These are phyloP conservation scores for Riptortus pedestris DNA, from an alignment of 1,140 invertebrate species.

Conservation along the genomic window DNA sequence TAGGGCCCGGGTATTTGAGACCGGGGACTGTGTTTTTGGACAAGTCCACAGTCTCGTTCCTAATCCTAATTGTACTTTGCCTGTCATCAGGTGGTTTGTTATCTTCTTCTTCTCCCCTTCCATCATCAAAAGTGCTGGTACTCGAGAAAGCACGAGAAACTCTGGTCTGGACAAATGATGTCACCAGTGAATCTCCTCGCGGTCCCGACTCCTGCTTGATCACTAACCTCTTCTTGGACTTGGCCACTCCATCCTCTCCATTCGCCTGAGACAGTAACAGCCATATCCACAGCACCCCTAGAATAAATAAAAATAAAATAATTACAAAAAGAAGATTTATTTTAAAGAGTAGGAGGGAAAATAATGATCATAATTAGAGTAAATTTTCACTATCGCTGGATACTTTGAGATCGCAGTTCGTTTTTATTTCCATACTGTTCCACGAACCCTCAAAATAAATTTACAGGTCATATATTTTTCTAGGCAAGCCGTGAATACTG, in stretches of 20 bases:
- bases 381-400: no score
- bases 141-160: not conserved
- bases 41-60: not conserved
- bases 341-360: no score
- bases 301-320: not conserved
- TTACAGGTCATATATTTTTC: no score
- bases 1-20: not conserved
- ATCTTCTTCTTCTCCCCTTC: not conserved
- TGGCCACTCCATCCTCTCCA: not conserved
- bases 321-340: not conserved
- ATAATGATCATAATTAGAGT: no score
- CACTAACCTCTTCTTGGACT: not conserved
- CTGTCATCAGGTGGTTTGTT: slow-evolving; percentile 14
- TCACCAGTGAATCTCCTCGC: not conserved
- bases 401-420: no score
- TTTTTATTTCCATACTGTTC: no score
- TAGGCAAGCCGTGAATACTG: no score
- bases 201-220: not conserved
- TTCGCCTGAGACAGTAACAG: not conserved
- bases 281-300: slow-evolving; percentile 11
- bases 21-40: slow-evolving; percentile 5
- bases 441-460: no score
- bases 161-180: not conserved
- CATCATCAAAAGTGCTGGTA: slow-evolving; percentile 2
- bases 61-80: slow-evolving; percentile 1